Evolutionary conservation across 2,888 invertebrate genomes (phyloP).

Genomic region (Caenorhabditis panamensis): DNA sequence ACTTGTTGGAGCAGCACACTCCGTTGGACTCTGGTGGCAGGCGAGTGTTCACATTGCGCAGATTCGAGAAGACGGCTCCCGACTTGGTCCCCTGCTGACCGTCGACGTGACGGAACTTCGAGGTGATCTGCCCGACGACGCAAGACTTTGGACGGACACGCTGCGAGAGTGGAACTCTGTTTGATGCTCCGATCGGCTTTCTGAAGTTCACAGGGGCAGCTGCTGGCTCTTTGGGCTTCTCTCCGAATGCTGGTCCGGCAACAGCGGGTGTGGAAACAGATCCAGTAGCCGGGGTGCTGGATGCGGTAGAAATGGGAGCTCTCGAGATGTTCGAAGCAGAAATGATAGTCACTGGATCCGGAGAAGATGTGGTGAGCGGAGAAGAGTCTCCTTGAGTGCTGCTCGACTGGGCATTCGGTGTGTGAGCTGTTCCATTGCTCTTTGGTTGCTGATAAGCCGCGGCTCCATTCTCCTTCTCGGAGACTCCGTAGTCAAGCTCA

Average conservation of each 20-base stretch:
- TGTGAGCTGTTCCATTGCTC: conserved; percentile 6
- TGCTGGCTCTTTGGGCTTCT: conserved; percentile 31
- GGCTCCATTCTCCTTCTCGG: conserved; percentile 53
- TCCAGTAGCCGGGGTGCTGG: conserved; percentile 24
- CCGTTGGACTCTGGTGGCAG: conserved; percentile 76
- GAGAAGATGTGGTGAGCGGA: conserved; percentile 26
- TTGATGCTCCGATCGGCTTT: conserved; percentile 56
- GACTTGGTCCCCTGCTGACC: conserved; percentile 66
- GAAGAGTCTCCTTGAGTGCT: conserved; percentile 52
- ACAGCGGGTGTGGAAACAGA: conserved; percentile 46
- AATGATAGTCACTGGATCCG: conserved; percentile 48
- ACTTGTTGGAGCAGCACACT: conserved; percentile 51
- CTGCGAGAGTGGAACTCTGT: conserved; percentile 51
- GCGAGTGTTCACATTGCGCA: conserved; percentile 78
- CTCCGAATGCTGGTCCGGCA: conserved; percentile 41
- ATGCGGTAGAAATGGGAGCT: conserved; percentile 2
- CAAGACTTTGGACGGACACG: conserved; percentile 73
- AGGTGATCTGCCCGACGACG: conserved; percentile 75
- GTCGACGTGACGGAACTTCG: conserved; percentile 78
- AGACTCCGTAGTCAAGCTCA: conserved; percentile 51
- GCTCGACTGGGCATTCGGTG: conserved; percentile 41
- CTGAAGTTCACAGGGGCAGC: conserved; percentile 33
- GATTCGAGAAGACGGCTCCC: conserved; percentile 72
- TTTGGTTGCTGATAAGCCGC: not conserved
- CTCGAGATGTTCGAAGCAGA: not conserved